Evolutionary conservation across 2,113 vertebrate genomes (phyloP).

Genomic region (Potamarius usumacintae): DNA sequence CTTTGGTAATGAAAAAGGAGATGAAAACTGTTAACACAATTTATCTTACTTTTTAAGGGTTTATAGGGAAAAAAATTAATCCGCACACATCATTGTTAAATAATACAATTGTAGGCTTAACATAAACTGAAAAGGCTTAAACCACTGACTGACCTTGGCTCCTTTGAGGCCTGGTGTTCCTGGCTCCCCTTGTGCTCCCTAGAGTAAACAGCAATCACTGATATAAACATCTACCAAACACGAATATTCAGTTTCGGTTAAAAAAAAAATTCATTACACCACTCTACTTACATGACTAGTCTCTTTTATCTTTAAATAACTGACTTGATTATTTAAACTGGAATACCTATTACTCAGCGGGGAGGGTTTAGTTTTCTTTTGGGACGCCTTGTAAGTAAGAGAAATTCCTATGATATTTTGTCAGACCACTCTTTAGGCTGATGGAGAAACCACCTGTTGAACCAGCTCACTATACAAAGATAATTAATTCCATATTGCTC

Average conservation of each 20-base stretch:
- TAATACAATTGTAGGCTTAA: background rate
- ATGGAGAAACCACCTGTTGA: conserved; percentile 24
- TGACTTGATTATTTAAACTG: conserved; percentile 38
- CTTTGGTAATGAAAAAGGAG: conserved; percentile 65
- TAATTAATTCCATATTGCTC: conserved; percentile 18
- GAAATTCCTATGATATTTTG: conserved; percentile 38
- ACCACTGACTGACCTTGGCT: conserved; percentile 85
- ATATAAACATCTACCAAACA: background rate
- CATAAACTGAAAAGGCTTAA: background rate
- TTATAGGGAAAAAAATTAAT: background rate
- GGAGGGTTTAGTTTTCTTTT: conserved; percentile 10
- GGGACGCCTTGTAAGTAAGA: conserved; percentile 1
- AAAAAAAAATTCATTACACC: background rate
- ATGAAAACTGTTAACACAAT: background rate
- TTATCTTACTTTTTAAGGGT: background rate
- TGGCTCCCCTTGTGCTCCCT: conserved; percentile 91
- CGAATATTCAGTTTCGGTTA: background rate
- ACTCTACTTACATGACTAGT: background rate
- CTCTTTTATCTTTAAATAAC: background rate
- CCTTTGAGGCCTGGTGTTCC: conserved; percentile 89
- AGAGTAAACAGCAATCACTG: conserved; percentile 36
- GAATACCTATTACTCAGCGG: background rate
- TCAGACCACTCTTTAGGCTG: conserved; percentile 29
- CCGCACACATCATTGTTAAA: background rate
- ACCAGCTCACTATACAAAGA: conserved; percentile 11